Percentiles rank a stretch among this genome's conserved stretches.
These are phyloP conservation scores for Balanococcus diminutus DNA, from an alignment of 2,888 invertebrate genomes.

Conservation along the genomic window DNA sequence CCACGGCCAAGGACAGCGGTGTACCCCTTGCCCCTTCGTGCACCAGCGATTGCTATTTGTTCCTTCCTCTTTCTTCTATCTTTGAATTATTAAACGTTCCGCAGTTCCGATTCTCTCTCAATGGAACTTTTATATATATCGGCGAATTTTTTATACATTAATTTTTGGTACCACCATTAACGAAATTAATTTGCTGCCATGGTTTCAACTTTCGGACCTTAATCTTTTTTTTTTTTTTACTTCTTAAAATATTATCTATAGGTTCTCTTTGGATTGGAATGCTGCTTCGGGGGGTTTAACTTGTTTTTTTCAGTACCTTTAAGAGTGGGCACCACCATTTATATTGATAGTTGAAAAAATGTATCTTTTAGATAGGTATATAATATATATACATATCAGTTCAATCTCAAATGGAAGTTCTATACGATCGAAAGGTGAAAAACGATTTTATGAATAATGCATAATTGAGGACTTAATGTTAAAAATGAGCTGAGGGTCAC, in stretches of 20 bases:
- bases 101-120: constrained; percentile 46
- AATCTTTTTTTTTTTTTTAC: neutral
- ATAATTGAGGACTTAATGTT: no score
- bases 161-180: constrained; percentile 23
- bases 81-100: constrained; percentile 49
- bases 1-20: constrained; percentile 55
- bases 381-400: no score
- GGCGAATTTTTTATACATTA: neutral
- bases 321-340: neutral
- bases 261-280: neutral
- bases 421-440: no score
- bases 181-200: neutral
- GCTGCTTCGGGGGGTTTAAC: neutral
- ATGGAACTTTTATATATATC: constrained; percentile 2
- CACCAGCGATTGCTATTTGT: constrained; percentile 43
- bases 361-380: no score
- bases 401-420: no score
- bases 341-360: neutral
- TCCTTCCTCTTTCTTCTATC: constrained; percentile 53
- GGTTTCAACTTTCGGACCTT: neutral
- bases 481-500: no score
- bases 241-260: neutral
- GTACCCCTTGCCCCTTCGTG: constrained; percentile 11
- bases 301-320: neutral
- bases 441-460: no score